Evolutionary conservation across 2,113 vertebrate species (phyloP).

Genomic region (Sinosuthora webbiana): DNA sequence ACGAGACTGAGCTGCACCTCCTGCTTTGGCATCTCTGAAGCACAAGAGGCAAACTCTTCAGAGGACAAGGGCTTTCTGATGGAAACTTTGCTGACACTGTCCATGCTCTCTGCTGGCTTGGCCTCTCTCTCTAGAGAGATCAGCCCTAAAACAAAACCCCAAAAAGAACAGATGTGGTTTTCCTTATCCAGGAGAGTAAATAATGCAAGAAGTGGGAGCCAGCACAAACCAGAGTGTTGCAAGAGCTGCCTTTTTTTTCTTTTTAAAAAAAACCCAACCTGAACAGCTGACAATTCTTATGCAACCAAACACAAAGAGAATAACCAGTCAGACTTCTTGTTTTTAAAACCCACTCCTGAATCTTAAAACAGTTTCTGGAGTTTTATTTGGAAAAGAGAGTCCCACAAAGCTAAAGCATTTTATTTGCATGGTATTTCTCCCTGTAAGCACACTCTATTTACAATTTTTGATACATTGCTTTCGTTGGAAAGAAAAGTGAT

Average conservation of each 20-base stretch:
- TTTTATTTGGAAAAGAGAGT: constrained; percentile 35
- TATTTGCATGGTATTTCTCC: background rate
- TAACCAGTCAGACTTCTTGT: background rate
- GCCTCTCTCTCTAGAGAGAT: background rate
- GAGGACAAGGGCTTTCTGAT: background rate
- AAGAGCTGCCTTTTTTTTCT: background rate
- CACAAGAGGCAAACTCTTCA: background rate
- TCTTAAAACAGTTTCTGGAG: constrained; percentile 20
- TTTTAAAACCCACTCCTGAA: constrained; percentile 13
- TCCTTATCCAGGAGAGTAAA: constrained; percentile 12
- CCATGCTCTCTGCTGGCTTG: background rate
- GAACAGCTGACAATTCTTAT: constrained; percentile 54
- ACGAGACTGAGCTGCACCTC: background rate
- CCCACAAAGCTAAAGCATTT: background rate
- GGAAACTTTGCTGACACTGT: background rate
- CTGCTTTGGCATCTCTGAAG: background rate
- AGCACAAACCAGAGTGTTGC: constrained; percentile 28
- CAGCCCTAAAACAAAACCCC: background rate
- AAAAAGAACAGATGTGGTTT: background rate
- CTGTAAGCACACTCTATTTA: background rate
- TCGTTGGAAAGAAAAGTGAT: background rate
- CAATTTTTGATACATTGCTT: background rate
- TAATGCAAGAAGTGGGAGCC: background rate
- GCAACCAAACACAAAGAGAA: constrained; percentile 36
- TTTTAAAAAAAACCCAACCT: background rate